Percentiles rank a stretch among this genome's conserved stretches.
Evolutionary conservation across 2,888 invertebrate genomes (phyloP).

Genomic region (Cataglyphis livida): DNA sequence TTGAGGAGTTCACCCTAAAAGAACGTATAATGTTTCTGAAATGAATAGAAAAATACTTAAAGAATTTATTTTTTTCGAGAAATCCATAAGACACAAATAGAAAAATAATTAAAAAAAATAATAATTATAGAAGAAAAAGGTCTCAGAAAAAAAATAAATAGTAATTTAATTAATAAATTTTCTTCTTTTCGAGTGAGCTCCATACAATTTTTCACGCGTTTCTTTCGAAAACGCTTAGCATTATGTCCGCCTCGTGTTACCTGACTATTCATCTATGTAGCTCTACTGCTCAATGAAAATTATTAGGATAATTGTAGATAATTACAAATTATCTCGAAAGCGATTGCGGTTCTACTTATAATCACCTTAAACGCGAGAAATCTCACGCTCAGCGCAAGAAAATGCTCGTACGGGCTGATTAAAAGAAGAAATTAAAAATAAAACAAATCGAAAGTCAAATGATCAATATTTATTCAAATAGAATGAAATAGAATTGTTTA

Average conservation of each 20-base stretch:
- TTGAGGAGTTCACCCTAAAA: constrained; percentile 32
- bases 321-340: constrained; percentile 17
- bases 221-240: constrained; percentile 5
- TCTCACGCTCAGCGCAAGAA: constrained; percentile 9
- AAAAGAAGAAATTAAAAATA: not conserved
- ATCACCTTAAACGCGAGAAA: constrained; percentile 27
- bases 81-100: not conserved
- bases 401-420: not conserved
- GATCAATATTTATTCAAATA: not conserved
- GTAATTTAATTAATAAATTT: not conserved
- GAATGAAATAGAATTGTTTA: not conserved
- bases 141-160: not conserved
- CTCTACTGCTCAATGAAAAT: constrained; percentile 44
- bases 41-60: not conserved
- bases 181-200: constrained; percentile 2
- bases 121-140: not conserved
- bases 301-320: constrained; percentile 31
- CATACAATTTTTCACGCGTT: constrained; percentile 10
- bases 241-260: constrained; percentile 39
- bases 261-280: constrained; percentile 38
- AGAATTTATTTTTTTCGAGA: not conserved
- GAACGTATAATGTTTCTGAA: not conserved
- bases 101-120: not conserved
- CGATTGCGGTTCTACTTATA: constrained; percentile 17
- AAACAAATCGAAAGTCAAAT: not conserved